Base-by-base conservation (phyloP, 2,113 vertebrate genomes). In the Puffinus mauretanicus region DNA sequence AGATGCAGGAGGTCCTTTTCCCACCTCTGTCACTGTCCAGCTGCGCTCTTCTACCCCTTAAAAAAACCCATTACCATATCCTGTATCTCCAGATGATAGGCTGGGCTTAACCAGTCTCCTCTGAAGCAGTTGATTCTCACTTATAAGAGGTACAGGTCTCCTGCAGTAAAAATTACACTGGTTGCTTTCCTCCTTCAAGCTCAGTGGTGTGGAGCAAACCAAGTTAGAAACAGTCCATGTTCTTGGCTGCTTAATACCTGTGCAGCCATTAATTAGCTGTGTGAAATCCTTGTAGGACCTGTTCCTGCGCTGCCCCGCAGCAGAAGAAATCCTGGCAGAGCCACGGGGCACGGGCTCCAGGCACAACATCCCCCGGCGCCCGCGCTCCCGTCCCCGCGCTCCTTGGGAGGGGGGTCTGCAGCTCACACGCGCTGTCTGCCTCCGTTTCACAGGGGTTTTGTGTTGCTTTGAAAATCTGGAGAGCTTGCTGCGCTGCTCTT, bases 361-460 rank as follows among this genome's bases (percentile, higher is more conserved):
- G 55, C 12, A 11, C 46, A 25, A 55, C 57, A 36, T 44, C 6
- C 4, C 38, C 47, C 1, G 5, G 10, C 13, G 32, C 32, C 38
- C 25, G 8, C 2, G 4, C 26, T 30, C 25, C 32, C 26, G 4
- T 11, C 40, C 32, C 32, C 9, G 2, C 1, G 3, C 25, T 46
- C 40, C 40, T 40, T 13, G 40, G 40, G 40, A 24, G 2, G 6
- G 49, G 26, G 19, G 11, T 9, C 29, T 52, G 47, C 2, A 13
- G 47, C 47, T 65, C 77, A 21, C 24, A 13, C 8, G 4, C 10
- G 2, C 60, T 16, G 24, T 20, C 30, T 21, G 32, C 14, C 18
- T 20, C 29, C n/a, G 18, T 52, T 54, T 44, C 49, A 21, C 10
- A 27, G 13, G n/a, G 5, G 3, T 13, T 42, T n/a, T 17, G 21